Base-by-base conservation (phyloP, 1,140 invertebrate species). In the Bradynema listronoti region DNA sequence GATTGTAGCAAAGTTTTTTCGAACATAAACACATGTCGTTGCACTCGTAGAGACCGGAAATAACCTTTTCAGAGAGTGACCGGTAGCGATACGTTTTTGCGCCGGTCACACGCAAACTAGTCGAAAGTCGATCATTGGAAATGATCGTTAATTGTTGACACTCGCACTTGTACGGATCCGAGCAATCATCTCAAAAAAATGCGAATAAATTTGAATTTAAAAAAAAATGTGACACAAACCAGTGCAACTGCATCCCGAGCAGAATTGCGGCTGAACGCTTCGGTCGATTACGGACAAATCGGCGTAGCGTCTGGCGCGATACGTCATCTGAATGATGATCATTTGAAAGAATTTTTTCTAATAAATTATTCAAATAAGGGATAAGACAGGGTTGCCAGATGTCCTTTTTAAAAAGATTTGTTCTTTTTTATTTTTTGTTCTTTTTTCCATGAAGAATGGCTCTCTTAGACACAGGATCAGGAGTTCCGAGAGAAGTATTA, bases 21-120 rank as follows among this genome's bases (percentile, higher is more conserved):
- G 43, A 54, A 24, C 62, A 64, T 33, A 54, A 49, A 39, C 62
- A 64, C 24, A 60, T 25, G 25, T 39, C 32, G 42, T 60, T 60
- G 25, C 58, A 60, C 27, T 65, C 63, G 53, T 65, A 65, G 39
- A 65, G 51, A 16, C 63, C 63, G 41, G 34, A 45, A 34, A 58
- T 59, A 14, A 69, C 34, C 36, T 66, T 65, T 11, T 65, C 58
- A 0, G 29, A 45, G 19, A 65, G 29, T 24, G 24, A 43, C n/a
- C 50, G 42, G 41, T 56, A 47, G 22, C 66, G 45, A 34, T 65
- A 65, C n/a, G 42, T 46, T 22, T 39, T 51, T 7, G 65, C 45
- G 30, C 34, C 34, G 4, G 33, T 34, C 32, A 58, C 46, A 25
- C 41, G 66, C 5, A 68, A 39, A 29, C 41, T 41, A 14, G 34